Conservation (phyloP, 2,797 vertebrate genomes). For the Acanthornis magna region DNA sequence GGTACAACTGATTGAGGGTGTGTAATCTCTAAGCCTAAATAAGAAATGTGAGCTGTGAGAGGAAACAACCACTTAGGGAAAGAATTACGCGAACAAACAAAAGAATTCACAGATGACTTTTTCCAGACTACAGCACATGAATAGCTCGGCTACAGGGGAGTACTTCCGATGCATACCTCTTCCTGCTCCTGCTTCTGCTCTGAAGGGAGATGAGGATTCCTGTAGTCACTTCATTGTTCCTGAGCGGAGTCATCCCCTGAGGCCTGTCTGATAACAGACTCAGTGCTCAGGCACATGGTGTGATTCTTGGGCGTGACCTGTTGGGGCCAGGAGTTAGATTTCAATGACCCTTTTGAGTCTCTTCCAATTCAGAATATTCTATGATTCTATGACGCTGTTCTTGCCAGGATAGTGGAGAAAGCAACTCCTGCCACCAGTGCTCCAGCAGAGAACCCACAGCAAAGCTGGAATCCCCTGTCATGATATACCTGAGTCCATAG, state of each 20-base stretch:
- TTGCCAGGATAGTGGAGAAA: not conserved
- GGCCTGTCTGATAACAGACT: not conserved
- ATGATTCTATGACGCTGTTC: not conserved
- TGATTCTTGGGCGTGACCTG: not conserved
- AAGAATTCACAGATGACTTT: constrained; percentile 8
- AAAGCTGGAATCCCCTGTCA: not conserved
- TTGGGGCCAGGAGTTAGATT: not conserved
- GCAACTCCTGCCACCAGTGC: not conserved
- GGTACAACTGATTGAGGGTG: not conserved
- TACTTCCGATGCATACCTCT: not conserved
- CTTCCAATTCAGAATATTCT: not conserved
- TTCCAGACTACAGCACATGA: not conserved
- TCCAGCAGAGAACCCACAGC: not conserved
- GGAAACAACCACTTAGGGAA: not conserved
- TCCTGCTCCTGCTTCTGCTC: not conserved
- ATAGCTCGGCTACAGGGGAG: not conserved
- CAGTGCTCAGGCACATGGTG: not conserved
- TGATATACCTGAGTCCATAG: not conserved
- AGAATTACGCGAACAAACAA: not conserved
- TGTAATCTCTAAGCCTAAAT: not conserved
- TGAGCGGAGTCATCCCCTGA: not conserved
- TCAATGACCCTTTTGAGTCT: not conserved
- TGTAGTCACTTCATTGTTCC: not conserved
- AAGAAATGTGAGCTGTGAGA: not conserved
- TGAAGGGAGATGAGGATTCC: not conserved